Conservation (phyloP, 2,797 vertebrate genomes). For the Myioborus melanocephalus region DNA sequence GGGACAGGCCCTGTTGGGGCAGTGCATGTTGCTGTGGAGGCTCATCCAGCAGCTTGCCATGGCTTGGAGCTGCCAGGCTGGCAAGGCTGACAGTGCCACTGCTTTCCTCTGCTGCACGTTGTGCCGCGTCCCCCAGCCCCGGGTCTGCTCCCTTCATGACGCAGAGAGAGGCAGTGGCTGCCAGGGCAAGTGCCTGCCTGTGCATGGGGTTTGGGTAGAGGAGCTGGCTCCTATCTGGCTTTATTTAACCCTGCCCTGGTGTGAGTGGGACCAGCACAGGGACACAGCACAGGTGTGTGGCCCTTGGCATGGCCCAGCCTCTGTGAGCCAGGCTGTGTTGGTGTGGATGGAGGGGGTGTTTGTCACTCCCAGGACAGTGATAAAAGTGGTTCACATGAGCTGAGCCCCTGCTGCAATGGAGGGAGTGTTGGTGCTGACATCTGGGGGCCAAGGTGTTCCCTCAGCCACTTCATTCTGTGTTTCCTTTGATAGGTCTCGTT, state of each 20-base stretch:
- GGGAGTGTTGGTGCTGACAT: not conserved
- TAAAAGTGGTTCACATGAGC: fast-evolving
- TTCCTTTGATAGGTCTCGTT: conserved; percentile 86
- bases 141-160: not conserved
- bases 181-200: not conserved
- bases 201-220: not conserved
- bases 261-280: not conserved
- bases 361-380: not conserved
- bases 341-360: not conserved
- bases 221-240: not conserved
- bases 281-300: not conserved
- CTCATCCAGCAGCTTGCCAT: not conserved
- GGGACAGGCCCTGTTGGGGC: not conserved
- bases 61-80: not conserved
- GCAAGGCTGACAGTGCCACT: not conserved
- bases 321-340: not conserved
- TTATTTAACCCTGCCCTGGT: not conserved
- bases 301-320: not conserved
- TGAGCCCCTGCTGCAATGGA: not conserved
- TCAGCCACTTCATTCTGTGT: conserved; percentile 8
- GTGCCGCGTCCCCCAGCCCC: fast-evolving
- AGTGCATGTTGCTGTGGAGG: fast-evolving
- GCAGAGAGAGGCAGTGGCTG: not conserved
- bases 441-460: not conserved
- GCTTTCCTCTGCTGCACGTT: fast-evolving